Evolutionary conservation across 2,113 vertebrate genomes (phyloP).

Genomic region (Takifugu flavidus): DNA sequence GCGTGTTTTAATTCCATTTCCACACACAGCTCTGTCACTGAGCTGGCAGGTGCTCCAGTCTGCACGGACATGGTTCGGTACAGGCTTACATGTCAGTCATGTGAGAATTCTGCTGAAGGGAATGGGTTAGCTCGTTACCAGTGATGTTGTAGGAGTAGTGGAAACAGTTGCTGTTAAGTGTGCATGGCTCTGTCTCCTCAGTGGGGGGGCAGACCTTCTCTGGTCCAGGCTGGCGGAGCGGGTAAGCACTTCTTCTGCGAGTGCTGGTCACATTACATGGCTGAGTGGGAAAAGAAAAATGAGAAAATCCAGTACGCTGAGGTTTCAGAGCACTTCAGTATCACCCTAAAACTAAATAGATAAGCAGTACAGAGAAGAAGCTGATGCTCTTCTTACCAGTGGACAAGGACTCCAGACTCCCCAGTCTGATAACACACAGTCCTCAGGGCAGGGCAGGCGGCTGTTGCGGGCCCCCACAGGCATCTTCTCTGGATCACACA

Average conservation of each 20-base stretch:
- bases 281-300: conserved; percentile 64
- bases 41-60: conserved; percentile 99
- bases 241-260: conserved; percentile 77
- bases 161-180: conserved; percentile 91
- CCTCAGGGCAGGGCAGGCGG: conserved; percentile 88
- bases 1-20: conserved; percentile 89
- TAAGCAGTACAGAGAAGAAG: neutral
- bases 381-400: conserved; percentile 33
- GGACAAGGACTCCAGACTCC: conserved; percentile 77
- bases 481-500: conserved; percentile 98
- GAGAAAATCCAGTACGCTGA: neutral
- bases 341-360: no score
- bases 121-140: conserved; percentile 68
- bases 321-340: no score
- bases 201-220: conserved; percentile 81
- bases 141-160: conserved; percentile 96
- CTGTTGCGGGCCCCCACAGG: conserved; percentile 91
- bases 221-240: conserved; percentile 80
- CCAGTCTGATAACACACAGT: conserved; percentile 96
- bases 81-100: neutral
- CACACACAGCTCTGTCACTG: conserved; percentile 92
- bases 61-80: conserved; percentile 41
- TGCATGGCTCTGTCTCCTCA: conserved; percentile 80
- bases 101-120: no score
- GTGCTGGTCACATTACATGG: conserved; percentile 82